Percentiles rank a stretch among this genome's conserved stretches.
phyloP scores from a whole-genome alignment of 2,113 vertebrate genomes.

The Syrrhaptes paradoxus region DNA sequence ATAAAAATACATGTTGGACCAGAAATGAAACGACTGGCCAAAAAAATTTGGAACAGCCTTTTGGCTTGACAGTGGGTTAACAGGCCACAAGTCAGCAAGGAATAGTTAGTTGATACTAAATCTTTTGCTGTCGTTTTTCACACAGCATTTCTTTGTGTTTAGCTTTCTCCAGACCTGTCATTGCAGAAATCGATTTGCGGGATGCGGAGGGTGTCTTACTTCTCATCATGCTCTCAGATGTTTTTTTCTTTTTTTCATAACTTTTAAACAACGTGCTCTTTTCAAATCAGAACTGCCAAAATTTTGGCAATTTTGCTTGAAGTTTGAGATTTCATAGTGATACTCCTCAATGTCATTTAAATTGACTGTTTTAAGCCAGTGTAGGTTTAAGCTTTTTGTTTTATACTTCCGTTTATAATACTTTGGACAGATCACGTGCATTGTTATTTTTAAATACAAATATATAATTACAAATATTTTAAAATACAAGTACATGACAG shows the following conservation, averaged over 20 bases:
- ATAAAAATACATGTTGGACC: conserved; percentile 5
- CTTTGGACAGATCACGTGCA: neutral
- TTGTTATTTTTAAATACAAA: neutral
- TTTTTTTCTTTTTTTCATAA: neutral
- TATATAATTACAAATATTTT: neutral
- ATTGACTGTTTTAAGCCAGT: neutral
- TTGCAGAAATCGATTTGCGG: neutral
- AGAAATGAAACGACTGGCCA: conserved; percentile 3
- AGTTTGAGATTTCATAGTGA: neutral
- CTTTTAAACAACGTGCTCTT: neutral
- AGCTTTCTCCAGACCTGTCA: neutral
- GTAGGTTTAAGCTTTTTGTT: neutral
- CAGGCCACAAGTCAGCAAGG: conserved; percentile 3
- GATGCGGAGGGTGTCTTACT: neutral
- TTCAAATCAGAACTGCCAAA: neutral
- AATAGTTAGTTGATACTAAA: conserved; percentile 22
- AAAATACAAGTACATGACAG: neutral
- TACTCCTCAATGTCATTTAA: neutral
- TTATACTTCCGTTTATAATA: neutral
- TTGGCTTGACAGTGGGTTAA: conserved; percentile 9
- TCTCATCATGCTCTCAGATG: neutral
- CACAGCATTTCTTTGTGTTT: neutral
- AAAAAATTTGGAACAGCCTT: conserved; percentile 22
- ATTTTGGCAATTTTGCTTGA: neutral
- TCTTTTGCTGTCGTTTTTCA: conserved; percentile 17